Evolutionary conservation across 1,140 invertebrate species (phyloP), one percentile per base, ranked within the genome.

Genomic region (Nephotettix cincticeps): DNA sequence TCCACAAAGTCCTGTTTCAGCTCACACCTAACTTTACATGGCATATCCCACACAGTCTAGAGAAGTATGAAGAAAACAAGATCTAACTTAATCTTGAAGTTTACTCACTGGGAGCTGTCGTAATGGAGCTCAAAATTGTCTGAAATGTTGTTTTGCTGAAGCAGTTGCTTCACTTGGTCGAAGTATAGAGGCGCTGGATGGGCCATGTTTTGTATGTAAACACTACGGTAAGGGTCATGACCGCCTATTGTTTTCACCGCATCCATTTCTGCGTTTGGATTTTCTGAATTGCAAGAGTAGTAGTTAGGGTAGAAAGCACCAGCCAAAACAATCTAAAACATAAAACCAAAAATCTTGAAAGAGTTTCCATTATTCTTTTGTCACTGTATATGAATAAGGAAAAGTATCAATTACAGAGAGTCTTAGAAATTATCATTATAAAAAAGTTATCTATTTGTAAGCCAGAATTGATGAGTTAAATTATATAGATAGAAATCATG

Each of bases 271-370:
- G 88, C 84, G 43, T 86, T 81, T 13, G n/a, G 56, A 23, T 61
- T 61, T 25, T 61, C 4, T 1, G 47, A 3, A 54, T 80, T 80
- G 36, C 88, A 87, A 13, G 90, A 76, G 81, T 94, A 98, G 78
- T 94, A 97, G 79, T 97, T 90, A 0, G 96, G 96, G 83, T 97
- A 98, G 81, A 98, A 97, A 21, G 93, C 93, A 11, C 90, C 92
- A 71, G 89, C 88, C 32, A 93, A 81, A 1, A 90, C 82, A 32
- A 93, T 78, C 90, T 93, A 76, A 32, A 80, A 77, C 47, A 27
- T 63, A 51, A 68, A 19, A 68, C n/a, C 14, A 68, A 19, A 68
- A 17, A 6, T 3, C 19, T 28, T 4, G 25, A 54, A n/a, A 58
- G 68, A 4, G 4, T 69, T 13, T 27, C 11, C 30, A 67, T 19